Conservation (phyloP, 1,140 invertebrate genomes). For the Drosophila sulfurigaster region DNA sequence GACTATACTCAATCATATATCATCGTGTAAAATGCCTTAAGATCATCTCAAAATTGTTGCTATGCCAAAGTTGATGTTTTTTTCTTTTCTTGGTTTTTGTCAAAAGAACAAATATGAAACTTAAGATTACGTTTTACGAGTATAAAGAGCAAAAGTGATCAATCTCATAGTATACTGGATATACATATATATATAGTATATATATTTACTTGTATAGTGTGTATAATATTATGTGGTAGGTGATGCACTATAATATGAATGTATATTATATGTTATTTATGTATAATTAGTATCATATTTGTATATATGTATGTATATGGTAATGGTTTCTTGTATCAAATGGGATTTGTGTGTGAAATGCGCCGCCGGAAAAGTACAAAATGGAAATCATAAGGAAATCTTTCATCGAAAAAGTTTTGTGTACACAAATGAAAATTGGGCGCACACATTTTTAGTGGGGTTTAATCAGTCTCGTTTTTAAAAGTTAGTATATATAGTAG, state of each 20-base stretch:
- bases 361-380: conserved; percentile 1
- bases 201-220: neutral
- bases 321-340: neutral
- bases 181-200: conserved; percentile 11
- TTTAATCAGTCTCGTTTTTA: conserved; percentile 43
- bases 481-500: conserved; percentile 15
- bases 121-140: conserved; percentile 22
- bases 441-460: conserved; percentile 11
- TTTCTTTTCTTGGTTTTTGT: conserved; percentile 15
- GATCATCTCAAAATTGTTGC: conserved; percentile 13
- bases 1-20: neutral
- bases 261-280: neutral
- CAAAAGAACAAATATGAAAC: conserved; percentile 44
- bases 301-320: conserved; percentile 11
- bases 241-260: conserved; percentile 9
- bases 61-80: conserved; percentile 15
- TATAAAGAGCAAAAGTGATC: conserved; percentile 31
- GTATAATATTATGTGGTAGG: conserved; percentile 9
- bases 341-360: conserved; percentile 1
- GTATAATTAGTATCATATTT: neutral
- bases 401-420: conserved; percentile 6
- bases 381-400: conserved; percentile 1
- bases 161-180: conserved; percentile 25
- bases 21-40: conserved; percentile 8
- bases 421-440: conserved; percentile 23